Evolutionary conservation across 2,888 invertebrate species (phyloP).

Genomic region (Galeruca laticollis): DNA sequence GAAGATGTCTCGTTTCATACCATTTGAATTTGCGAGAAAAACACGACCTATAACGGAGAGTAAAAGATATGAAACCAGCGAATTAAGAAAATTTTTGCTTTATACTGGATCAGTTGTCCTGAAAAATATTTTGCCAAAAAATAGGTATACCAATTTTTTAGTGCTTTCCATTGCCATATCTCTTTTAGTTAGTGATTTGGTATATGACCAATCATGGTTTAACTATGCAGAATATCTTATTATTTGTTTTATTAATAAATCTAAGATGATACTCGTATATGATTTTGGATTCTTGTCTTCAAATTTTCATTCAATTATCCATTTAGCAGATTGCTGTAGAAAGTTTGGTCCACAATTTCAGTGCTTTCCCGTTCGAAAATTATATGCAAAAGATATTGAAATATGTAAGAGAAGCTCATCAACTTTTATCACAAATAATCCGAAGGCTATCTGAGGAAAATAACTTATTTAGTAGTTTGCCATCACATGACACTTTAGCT

Average conservation of each 20-base stretch:
- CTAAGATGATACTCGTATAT: too few species aligned
- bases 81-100: constrained; percentile 37
- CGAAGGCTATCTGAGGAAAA: too few species aligned
- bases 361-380: constrained; percentile 5
- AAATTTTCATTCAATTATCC: constrained; percentile 40
- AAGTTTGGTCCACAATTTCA: constrained; percentile 32
- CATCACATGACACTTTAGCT: too few species aligned
- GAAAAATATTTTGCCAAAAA: constrained; percentile 37
- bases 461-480: too few species aligned
- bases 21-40: constrained; percentile 38
- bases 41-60: too few species aligned
- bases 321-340: constrained; percentile 37
- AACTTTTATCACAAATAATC: too few species aligned
- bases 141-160: constrained; percentile 37
- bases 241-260: too few species aligned
- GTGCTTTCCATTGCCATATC: constrained; percentile 38
- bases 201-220: constrained; percentile 21
- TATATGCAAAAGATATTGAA: constrained; percentile 34
- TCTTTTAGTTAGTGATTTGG: constrained; percentile 38
- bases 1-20: constrained; percentile 31
- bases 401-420: constrained; percentile 33
- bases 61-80: constrained; percentile 41
- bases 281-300: constrained; percentile 37
- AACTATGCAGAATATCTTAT: too few species aligned
- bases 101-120: constrained; percentile 40